A percentile compares a stretch with the other conserved stretches of the same genome.
These are phyloP conservation scores for Epizoanthus stellaris DNA, from an alignment of 92 coral and sea anemone genomes.

Conservation along the genomic window DNA sequence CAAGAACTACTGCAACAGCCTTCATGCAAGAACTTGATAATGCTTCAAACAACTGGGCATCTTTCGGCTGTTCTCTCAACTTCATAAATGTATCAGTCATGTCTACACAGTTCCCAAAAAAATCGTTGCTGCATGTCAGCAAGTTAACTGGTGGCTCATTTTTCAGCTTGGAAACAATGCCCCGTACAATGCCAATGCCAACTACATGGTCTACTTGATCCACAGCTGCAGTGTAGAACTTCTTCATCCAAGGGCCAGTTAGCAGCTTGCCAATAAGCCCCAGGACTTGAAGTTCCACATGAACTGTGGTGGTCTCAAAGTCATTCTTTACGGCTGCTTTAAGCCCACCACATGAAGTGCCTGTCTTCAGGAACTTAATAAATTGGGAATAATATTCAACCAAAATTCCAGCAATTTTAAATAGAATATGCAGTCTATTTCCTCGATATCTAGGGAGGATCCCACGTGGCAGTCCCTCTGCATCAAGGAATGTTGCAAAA, in stretches of 20 bases:
- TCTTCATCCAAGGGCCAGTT: no score
- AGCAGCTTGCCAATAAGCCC: no score
- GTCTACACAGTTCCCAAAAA: no score
- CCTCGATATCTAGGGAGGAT: slow-evolving; percentile 12
- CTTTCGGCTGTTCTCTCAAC: slow-evolving; percentile 11
- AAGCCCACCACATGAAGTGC: background rate
- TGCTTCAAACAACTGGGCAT: background rate
- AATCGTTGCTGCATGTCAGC: no score
- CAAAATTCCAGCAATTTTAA: background rate
- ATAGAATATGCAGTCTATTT: background rate
- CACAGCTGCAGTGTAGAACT: no score
- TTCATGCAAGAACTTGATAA: background rate
- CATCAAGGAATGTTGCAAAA: background rate
- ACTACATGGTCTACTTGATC: no score
- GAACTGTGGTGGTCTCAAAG: no score
- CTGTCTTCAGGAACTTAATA: background rate
- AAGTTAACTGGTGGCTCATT: no score
- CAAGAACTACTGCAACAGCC: slow-evolving; percentile 13
- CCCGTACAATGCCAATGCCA: no score
- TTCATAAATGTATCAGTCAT: background rate
- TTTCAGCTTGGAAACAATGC: no score
- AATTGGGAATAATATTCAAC: background rate
- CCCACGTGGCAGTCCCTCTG: background rate
- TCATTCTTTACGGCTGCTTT: background rate
- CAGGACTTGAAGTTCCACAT: no score